Evolutionary conservation across 2,113 vertebrate species (phyloP), one percentile per base, ranked within the genome.

Genomic region (Ophiodon elongatus): DNA sequence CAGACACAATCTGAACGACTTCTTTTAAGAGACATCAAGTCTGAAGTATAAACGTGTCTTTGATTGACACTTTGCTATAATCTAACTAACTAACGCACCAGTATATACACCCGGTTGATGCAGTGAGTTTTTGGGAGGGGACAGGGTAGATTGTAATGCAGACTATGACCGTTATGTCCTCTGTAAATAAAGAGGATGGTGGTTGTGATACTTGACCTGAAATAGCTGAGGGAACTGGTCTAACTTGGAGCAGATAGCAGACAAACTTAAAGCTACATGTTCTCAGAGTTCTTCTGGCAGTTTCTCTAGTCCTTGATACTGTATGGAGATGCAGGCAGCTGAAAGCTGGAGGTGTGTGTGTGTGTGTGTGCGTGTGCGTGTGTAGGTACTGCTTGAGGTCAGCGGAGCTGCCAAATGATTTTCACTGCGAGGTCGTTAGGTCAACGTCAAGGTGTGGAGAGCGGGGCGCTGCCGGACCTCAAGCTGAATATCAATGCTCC

Each of bases 401-500:
- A 86, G 73, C 65, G 25, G 43, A 79, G 71, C 86, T 76, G 74
- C 75, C 65, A 77, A 84, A 76, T 84, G 73, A 87, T 91, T 89
- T 88, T 79, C 77, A 84, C 80, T 56, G 43, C 2, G 62, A 85
- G 89, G 88, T 90, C 75, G 0, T 8, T 25, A 84, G 88, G 85
- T 88, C 84, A 82, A 31, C 73, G 35, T 79, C 50, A 45, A 83
- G 80, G 79, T 85, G 85, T 57, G 57, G 60, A 37, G 81, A 83
- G 47, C 1, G 35, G 77, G 57, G 62, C 43, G 50, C 31, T 1
- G 65, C n/a, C 1, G 19, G 66, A 84, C 73, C 67, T 76, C 25
- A 14, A 50, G 71, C 71, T 85, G 89, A 90, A 90, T 91, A 88
- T 85, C 78, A 92, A 91, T 79, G 89, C 41, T 66, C 70, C 76